These are phyloP conservation scores for Ptychobarbus kaznakovi DNA, from an alignment of 2,797 vertebrate species.

Conservation along the genomic window DNA sequence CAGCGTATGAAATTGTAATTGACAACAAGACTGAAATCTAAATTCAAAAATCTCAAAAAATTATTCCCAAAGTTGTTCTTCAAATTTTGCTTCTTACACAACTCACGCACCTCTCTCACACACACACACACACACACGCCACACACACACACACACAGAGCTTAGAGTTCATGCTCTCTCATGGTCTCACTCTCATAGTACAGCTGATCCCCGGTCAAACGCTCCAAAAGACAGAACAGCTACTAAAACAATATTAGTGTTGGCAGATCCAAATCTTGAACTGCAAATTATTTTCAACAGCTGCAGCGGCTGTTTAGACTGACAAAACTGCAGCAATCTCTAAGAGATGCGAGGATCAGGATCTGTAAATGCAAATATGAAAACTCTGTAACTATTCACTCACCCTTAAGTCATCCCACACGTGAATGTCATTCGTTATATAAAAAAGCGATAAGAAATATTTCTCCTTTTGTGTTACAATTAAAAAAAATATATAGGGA, in stretches of 20 bases:
- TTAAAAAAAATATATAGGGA: not conserved
- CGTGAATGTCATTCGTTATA: not conserved
- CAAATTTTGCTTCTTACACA: not conserved
- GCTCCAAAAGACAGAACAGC: conserved; percentile 68
- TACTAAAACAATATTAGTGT: conserved; percentile 81
- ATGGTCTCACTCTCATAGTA: conserved; percentile 30
- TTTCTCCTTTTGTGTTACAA: not conserved
- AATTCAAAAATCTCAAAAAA: not conserved
- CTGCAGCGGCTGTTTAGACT: conserved; percentile 78
- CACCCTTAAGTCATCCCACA: not conserved
- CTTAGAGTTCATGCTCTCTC: conserved; percentile 21
- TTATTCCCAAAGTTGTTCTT: not conserved
- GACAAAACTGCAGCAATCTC: conserved; percentile 64
- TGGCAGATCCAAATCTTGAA: conserved; percentile 71
- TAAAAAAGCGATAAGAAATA: not conserved
- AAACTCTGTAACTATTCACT: not conserved
- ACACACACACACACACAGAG: conserved; percentile 33
- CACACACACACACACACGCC: not conserved
- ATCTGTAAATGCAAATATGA: not conserved
- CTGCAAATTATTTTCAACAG: conserved; percentile 78
- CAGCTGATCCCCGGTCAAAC: conserved; percentile 53
- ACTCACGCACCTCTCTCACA: not conserved
- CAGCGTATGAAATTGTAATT: not conserved
- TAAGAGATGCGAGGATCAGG: conserved; percentile 27
- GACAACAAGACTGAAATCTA: not conserved